Evolutionary conservation across 2,797 vertebrate species (phyloP).

Genomic region (Eurystomus glaucurus): DNA sequence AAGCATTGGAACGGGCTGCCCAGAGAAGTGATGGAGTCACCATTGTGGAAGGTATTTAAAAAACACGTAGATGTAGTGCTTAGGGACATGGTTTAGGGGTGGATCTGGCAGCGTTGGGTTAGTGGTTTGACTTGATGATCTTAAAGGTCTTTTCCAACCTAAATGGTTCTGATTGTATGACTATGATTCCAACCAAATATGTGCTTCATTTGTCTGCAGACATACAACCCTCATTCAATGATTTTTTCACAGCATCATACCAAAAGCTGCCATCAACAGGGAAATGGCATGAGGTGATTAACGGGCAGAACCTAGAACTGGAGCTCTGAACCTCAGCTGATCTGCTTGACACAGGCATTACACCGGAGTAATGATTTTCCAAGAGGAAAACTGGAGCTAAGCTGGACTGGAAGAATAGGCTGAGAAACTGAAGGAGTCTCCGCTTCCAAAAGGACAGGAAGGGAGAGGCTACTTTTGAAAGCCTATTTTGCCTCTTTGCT

Average conservation of each 20-base stretch:
- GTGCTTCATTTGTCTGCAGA: neutral
- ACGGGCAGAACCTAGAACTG: neutral
- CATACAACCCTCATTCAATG: neutral
- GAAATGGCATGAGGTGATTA: neutral
- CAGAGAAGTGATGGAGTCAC: neutral
- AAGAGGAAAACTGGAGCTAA: neutral
- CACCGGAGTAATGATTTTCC: neutral
- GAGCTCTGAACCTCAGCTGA: neutral
- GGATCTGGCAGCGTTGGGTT: neutral
- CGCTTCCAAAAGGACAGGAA: neutral
- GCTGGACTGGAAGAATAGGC: neutral
- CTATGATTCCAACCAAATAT: neutral
- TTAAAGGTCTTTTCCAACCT: neutral
- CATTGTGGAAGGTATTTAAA: neutral
- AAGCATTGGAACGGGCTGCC: neutral
- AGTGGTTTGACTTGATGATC: neutral
- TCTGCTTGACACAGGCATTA: neutral
- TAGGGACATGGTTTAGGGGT: neutral
- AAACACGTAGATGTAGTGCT: rapidly evolving
- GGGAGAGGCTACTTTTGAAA: neutral
- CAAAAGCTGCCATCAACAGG: neutral
- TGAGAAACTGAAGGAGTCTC: neutral
- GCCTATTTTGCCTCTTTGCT: neutral
- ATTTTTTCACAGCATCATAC: neutral
- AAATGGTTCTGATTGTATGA: neutral